phyloP scores from a whole-genome alignment of 2,888 invertebrate genomes.

The Rhabditophanes sp. region DNA sequence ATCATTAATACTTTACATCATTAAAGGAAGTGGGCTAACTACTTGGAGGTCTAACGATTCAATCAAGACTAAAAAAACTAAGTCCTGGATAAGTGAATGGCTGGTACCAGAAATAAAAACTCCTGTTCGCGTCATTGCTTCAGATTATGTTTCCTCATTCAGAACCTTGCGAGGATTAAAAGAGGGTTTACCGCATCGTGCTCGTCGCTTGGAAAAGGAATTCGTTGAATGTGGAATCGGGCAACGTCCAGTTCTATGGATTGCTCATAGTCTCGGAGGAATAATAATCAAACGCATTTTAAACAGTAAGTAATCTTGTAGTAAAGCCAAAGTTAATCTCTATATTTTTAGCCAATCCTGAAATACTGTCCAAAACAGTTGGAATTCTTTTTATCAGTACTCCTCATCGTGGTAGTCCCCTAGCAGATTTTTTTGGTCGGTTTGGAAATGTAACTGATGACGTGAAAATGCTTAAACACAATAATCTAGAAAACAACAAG shows the following conservation, averaged over 20 bases:
- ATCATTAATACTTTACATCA: no score
- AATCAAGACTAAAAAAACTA: no score
- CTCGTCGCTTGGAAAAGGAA: constrained; percentile 15
- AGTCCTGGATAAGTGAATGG: no score
- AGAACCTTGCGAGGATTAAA: no score
- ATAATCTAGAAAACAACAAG: constrained; percentile 21
- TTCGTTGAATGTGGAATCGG: constrained; percentile 26
- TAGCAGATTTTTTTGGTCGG: constrained; percentile 21
- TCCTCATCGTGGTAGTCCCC: constrained; percentile 32
- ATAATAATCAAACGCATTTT: constrained; percentile 31
- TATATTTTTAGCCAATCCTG: constrained; percentile 15
- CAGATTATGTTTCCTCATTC: constrained; percentile 35
- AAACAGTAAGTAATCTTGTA: constrained; percentile 10
- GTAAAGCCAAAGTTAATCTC: constrained; percentile 1
- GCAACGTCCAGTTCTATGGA: constrained; percentile 28
- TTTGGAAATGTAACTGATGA: constrained; percentile 30
- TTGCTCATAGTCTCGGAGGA: constrained; percentile 38
- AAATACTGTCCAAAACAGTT: constrained; percentile 17
- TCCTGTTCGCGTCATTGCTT: constrained; percentile 27
- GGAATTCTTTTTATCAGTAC: constrained; percentile 38
- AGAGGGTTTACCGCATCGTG: constrained; percentile 13
- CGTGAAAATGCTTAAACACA: constrained; percentile 21
- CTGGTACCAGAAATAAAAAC: constrained; percentile 22
- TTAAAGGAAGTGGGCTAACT: no score
- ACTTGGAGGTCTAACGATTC: no score